Conservation (phyloP, 2,888 invertebrate genomes). For the Liopterus haemorrhoidalis region DNA sequence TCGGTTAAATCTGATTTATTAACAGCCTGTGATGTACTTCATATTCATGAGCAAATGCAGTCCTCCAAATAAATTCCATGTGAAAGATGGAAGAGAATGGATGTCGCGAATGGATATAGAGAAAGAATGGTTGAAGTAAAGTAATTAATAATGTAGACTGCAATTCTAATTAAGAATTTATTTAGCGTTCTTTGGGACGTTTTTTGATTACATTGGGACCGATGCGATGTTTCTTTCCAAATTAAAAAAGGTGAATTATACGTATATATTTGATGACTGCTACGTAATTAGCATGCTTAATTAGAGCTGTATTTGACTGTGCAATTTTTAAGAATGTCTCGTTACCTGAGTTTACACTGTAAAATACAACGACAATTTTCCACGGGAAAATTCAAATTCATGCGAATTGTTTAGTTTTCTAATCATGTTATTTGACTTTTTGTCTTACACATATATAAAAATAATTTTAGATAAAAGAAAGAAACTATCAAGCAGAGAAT, state of each 20-base stretch:
- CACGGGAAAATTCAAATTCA: not conserved
- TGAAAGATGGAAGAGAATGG: too few species aligned
- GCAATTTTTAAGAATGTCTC: slow-evolving; percentile 18
- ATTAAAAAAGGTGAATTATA: slow-evolving; percentile 41
- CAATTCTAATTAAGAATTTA: slow-evolving; percentile 41
- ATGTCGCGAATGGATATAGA: not conserved
- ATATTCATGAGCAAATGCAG: too few species aligned
- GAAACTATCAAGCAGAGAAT: too few species aligned
- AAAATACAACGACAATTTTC: not conserved
- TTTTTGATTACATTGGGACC: slow-evolving; percentile 43
- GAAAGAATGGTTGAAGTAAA: slow-evolving; percentile 19
- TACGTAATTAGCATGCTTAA: slow-evolving; percentile 40
- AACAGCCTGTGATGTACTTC: too few species aligned
- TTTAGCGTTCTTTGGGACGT: slow-evolving; percentile 38
- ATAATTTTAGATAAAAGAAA: too few species aligned
- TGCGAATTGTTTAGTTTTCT: too few species aligned
- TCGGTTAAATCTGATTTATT: too few species aligned
- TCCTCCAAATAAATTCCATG: too few species aligned
- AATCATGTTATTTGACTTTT: too few species aligned
- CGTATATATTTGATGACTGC: slow-evolving; percentile 41
- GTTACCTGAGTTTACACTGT: slow-evolving; percentile 7
- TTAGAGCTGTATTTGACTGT: slow-evolving; percentile 28
- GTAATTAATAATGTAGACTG: slow-evolving; percentile 35
- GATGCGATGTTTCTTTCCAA: slow-evolving; percentile 43
- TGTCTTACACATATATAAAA: too few species aligned